A percentile compares a stretch with the other conserved stretches of the same genome.
Conservation (phyloP, 1,140 invertebrate species). For the Colletes latitarsis region DNA sequence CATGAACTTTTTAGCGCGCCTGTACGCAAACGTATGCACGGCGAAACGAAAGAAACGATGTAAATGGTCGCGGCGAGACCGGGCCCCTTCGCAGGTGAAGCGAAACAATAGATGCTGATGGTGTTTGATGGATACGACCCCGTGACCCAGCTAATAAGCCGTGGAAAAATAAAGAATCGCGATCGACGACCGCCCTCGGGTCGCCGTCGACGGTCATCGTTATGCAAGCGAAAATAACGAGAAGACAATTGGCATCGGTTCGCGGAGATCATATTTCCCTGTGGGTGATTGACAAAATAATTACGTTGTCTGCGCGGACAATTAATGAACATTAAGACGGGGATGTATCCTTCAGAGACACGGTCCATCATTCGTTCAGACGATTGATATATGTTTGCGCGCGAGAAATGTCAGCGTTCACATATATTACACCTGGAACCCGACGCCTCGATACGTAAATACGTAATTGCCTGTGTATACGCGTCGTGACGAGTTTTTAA, state of each 20-base stretch:
- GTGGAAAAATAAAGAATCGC: slow-evolving; percentile 59
- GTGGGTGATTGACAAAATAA: slow-evolving; percentile 62
- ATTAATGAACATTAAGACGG: slow-evolving; percentile 43
- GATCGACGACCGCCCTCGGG: slow-evolving; percentile 41
- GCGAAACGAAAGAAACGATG: slow-evolving; percentile 34
- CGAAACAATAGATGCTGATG: slow-evolving; percentile 67
- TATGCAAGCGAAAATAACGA: slow-evolving; percentile 29
- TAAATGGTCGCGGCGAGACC: slow-evolving; percentile 34
- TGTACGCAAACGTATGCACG: slow-evolving; percentile 52
- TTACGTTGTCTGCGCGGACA: slow-evolving; percentile 51
- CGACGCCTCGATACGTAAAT: not conserved
- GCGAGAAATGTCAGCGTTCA: slow-evolving; percentile 18
- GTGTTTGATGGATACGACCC: slow-evolving; percentile 70
- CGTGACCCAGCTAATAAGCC: slow-evolving; percentile 67
- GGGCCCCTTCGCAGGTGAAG: slow-evolving; percentile 52
- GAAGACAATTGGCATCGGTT: slow-evolving; percentile 51
- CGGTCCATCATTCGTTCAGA: not conserved
- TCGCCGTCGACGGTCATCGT: slow-evolving; percentile 9
- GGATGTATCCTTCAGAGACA: not conserved
- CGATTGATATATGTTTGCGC: slow-evolving; percentile 32
- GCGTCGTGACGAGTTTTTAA: slow-evolving; percentile 10
- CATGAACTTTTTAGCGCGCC: slow-evolving; percentile 32
- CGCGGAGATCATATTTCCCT: slow-evolving; percentile 32
- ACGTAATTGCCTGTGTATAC: not conserved
- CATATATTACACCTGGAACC: not conserved